phyloP scores from a whole-genome alignment of 2,113 vertebrate species.

The Eonycteris spelaea region DNA sequence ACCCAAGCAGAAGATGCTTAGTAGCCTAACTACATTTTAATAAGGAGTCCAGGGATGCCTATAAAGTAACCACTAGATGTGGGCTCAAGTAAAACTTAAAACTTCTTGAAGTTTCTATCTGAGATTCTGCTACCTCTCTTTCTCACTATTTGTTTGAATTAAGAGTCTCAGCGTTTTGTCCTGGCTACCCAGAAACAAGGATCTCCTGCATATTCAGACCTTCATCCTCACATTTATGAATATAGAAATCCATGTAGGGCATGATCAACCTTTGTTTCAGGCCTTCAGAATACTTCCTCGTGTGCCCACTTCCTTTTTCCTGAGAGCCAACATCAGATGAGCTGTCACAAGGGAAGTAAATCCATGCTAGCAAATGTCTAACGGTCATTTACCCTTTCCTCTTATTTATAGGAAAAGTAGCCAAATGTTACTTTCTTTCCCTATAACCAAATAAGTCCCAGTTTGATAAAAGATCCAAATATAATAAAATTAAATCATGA shows the following conservation, averaged over 20 bases:
- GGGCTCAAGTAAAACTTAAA: constrained; percentile 19
- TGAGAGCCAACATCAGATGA: neutral
- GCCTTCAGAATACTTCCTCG: neutral
- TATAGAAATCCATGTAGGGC: accelerated
- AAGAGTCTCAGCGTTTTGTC: neutral
- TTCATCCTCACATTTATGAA: neutral
- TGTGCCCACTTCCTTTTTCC: neutral
- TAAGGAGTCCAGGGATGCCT: constrained; percentile 1
- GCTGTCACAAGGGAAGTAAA: neutral
- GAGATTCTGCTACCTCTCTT: neutral
- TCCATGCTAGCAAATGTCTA: neutral
- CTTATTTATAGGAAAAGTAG: neutral
- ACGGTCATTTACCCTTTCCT: neutral
- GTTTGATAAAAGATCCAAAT: neutral
- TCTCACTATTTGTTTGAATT: neutral
- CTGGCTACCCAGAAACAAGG: neutral
- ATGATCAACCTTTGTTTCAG: neutral
- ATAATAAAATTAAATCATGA: neutral
- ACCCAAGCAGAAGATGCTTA: constrained; percentile 37
- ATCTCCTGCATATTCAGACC: neutral
- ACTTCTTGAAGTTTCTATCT: neutral
- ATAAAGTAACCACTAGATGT: neutral
- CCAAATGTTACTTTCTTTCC: neutral
- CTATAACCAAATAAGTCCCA: neutral
- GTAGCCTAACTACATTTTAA: constrained; percentile 8